Evolutionary conservation across 2,797 vertebrate genomes (phyloP).

Genomic region (Clarias fuscus): DNA sequence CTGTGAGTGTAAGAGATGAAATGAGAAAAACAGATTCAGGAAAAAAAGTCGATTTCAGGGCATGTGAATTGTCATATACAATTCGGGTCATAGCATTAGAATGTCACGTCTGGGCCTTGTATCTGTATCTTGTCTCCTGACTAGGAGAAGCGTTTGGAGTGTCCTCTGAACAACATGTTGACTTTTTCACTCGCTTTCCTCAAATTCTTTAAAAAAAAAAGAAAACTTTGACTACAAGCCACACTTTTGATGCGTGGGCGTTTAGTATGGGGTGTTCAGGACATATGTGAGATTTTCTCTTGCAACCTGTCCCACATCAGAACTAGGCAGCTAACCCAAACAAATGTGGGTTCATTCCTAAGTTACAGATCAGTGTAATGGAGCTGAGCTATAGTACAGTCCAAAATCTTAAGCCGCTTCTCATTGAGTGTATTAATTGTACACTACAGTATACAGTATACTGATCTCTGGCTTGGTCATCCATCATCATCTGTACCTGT

Average conservation of each 20-base stretch:
- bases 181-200: neutral
- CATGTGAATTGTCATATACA: neutral
- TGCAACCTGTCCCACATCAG: conserved; percentile 13
- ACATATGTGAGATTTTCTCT: conserved; percentile 1
- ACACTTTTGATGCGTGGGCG: neutral
- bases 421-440: too few relatives aligned
- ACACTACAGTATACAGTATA: too few relatives aligned
- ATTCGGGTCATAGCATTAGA: neutral
- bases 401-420: too few relatives aligned
- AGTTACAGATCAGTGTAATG: conserved; percentile 22
- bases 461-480: too few relatives aligned
- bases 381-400: neutral
- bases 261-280: neutral
- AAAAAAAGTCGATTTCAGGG: neutral
- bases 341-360: conserved; percentile 22
- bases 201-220: neutral
- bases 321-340: conserved; percentile 31
- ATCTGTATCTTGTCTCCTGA: conserved; percentile 3
- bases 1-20: conserved; percentile 4
- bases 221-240: neutral
- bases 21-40: neutral
- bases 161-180: neutral
- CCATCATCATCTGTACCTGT: too few relatives aligned
- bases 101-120: neutral
- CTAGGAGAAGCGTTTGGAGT: neutral